phyloP scores from a whole-genome alignment of 2,113 vertebrate species.

The Melanerpes formicivorus region DNA sequence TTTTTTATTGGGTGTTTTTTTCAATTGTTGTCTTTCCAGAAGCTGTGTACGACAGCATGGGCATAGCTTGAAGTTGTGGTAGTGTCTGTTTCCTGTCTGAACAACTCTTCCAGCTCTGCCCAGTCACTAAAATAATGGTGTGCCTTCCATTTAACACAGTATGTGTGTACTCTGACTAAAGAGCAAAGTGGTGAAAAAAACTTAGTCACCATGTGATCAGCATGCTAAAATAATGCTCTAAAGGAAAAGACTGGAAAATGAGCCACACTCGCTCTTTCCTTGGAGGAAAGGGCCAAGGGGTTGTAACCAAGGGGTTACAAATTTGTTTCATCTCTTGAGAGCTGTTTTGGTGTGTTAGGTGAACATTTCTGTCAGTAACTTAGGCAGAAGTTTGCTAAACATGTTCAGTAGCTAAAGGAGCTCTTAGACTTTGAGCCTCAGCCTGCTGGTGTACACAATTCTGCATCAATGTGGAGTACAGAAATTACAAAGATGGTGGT shows the following conservation, averaged over 20 bases:
- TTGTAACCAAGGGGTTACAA: no score
- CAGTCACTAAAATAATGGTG: background rate
- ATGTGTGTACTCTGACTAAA: background rate
- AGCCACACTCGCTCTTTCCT: rapidly evolving
- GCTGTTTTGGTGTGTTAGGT: background rate
- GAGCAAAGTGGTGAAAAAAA: background rate
- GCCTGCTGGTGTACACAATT: background rate
- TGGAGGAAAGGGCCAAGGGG: rapidly evolving
- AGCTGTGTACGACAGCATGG: background rate
- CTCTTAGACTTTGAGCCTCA: background rate
- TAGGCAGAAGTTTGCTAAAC: background rate
- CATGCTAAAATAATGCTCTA: background rate
- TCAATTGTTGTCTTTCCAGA: background rate
- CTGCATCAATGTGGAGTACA: background rate
- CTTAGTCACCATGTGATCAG: background rate
- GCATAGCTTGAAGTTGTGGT: background rate
- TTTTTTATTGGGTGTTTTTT: background rate
- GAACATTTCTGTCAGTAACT: background rate
- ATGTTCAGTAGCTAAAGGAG: background rate
- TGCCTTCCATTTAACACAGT: background rate
- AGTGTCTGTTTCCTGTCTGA: background rate
- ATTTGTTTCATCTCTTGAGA: background rate
- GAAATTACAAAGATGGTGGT: background rate
- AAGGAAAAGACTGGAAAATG: background rate
- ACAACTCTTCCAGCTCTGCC: background rate